phyloP scores from a whole-genome alignment of 2,113 vertebrate species.

The Athene cunicularia region DNA sequence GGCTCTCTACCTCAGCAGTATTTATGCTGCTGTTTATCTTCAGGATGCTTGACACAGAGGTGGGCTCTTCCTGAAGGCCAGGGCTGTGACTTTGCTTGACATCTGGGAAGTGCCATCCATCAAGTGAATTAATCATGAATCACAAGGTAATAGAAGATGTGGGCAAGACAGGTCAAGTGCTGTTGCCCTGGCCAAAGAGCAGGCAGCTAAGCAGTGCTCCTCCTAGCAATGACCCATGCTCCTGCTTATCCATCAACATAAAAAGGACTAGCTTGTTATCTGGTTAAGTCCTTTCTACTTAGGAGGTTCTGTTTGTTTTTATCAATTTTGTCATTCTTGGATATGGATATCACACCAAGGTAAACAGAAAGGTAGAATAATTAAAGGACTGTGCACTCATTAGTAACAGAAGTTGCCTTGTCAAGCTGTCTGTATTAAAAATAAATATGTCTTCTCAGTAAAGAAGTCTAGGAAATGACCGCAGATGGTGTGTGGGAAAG shows the following conservation, averaged over 20 bases:
- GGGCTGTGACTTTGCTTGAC: slow-evolving; percentile 1
- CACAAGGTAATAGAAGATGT: background rate
- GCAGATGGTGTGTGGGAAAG: background rate
- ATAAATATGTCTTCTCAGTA: background rate
- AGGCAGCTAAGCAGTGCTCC: background rate
- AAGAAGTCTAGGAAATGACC: background rate
- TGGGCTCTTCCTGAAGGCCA: background rate
- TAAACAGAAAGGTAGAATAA: background rate
- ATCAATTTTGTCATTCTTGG: background rate
- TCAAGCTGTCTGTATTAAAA: background rate
- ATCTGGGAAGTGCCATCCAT: background rate
- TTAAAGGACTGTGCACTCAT: background rate
- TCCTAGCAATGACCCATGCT: background rate
- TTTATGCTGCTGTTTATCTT: slow-evolving; percentile 33
- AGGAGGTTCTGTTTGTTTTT: background rate
- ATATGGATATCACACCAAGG: background rate
- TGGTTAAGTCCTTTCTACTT: background rate
- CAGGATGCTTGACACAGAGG: background rate
- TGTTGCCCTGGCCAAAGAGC: background rate
- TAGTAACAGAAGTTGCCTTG: background rate
- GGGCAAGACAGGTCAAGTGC: background rate
- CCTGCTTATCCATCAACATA: background rate
- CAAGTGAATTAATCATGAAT: background rate
- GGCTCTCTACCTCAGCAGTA: background rate
- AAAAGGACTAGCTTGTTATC: background rate